Base-by-base conservation (phyloP, 2,888 invertebrate species). In the Acronicta leporina region DNA sequence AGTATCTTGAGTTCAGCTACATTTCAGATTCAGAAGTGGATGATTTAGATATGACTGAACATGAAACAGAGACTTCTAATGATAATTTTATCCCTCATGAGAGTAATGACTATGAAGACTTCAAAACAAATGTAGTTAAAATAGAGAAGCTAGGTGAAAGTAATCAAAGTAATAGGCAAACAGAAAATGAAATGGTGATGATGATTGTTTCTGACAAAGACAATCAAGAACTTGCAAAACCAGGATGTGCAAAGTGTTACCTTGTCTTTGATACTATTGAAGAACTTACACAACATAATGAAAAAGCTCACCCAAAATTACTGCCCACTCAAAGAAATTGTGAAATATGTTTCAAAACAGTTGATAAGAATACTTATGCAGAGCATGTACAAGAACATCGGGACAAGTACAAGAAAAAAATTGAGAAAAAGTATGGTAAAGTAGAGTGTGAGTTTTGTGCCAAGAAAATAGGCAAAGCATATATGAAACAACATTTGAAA, bases 391-490 rank as follows among this genome's bases (percentile, higher is more conserved):
- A 66, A 52, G 45, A 69, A 15, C 82, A 83, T 40, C 73, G 66
- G 64, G 59, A 75, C 7, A 64, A 70, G 16, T 80, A 73, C 44
- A 69, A 69, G 14, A 46, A 67, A 2, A 78, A 69, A 51, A 30
- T 16, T 14, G 15, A 61, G 0, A 78, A 65, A 50, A 70, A 46
- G 30, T 54, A 65, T 42, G 41, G 50, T 11, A 86, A 83, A 77
- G 60, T 79, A 2, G 63, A 80, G 56, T 86, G 86, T 69, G 56
- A 73, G 50, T 30, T 80, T 30, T 86, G 86, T 51, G 50, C 63
- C 1, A 85, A 83, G 43, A 35, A 44, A 27, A 33, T 84, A 6
- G 68, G 59, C 47, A 81, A 78, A 62, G 41, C 69, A 14, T 82
- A 84, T 30, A 38, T 76, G 10, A 82, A 80, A 50, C 50, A 49